A percentile compares a stretch with the other conserved stretches of the same genome.
Conservation (phyloP, 2,113 vertebrate species). For the Phalacrocorax brasilianus region DNA sequence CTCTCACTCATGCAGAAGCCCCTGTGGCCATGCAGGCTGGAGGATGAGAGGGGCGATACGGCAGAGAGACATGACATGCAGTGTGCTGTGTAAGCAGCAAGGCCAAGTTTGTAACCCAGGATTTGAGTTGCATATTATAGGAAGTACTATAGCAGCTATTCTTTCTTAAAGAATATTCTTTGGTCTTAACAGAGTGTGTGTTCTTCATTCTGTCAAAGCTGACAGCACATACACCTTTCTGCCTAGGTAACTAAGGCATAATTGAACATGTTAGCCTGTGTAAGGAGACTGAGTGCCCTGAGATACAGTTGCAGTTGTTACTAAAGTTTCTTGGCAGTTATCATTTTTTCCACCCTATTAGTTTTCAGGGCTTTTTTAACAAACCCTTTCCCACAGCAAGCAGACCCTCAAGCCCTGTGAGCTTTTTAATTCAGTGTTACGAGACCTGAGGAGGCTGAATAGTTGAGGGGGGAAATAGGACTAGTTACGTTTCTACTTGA, state of each 20-base stretch:
- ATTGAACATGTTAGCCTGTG: neutral
- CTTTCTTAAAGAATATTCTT: neutral
- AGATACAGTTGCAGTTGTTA: neutral
- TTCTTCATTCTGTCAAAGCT: neutral
- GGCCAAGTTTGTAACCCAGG: neutral
- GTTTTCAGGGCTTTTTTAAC: neutral
- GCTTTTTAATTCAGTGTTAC: neutral
- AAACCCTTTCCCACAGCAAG: neutral
- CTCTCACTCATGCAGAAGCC: neutral
- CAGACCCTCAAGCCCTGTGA: neutral
- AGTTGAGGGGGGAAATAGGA: accelerated
- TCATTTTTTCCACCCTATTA: neutral
- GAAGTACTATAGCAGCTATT: neutral
- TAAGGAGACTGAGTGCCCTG: neutral
- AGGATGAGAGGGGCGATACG: accelerated
- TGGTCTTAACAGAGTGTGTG: neutral
- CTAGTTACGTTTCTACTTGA: neutral
- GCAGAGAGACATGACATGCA: neutral
- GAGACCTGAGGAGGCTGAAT: neutral
- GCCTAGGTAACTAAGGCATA: neutral
- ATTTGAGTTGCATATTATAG: neutral
- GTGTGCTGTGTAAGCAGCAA: neutral
- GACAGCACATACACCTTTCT: neutral
- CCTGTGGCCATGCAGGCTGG: accelerated
- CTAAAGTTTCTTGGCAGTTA: neutral